A percentile compares a stretch with the other conserved stretches of the same genome.
These are phyloP conservation scores for Monopterus albus DNA, from an alignment of 2,113 vertebrate species.

Conservation along the genomic window DNA sequence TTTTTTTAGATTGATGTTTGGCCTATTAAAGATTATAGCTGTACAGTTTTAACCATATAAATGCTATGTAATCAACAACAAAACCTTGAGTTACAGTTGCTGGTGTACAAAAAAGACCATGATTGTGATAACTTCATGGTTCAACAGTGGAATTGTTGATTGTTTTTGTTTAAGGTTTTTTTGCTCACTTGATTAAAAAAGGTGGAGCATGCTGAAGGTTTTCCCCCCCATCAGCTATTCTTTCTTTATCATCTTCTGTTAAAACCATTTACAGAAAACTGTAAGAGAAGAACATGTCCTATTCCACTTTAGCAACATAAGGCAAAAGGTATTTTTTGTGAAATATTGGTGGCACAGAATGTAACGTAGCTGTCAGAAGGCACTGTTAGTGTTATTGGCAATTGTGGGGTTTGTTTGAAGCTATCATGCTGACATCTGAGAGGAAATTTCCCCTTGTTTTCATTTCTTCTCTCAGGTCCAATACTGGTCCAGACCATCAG, in stretches of 20 bases:
- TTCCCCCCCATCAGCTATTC: no score
- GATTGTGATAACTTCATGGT: background rate
- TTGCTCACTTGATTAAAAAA: no score
- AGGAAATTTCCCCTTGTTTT: background rate
- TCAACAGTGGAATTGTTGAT: no score
- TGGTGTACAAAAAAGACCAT: background rate
- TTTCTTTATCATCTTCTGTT: no score
- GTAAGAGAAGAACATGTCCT: no score
- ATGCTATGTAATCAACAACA: background rate
- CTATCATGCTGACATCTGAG: background rate
- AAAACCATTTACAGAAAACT: no score
- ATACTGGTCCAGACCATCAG: constrained; percentile 90
- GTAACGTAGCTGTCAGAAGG: background rate
- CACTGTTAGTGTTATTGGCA: background rate
- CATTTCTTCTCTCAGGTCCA: constrained; percentile 80
- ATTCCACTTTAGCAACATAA: no score
- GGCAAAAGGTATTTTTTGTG: no score
- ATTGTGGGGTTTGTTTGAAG: background rate
- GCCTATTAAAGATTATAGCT: background rate
- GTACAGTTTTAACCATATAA: background rate
- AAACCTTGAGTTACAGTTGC: background rate
- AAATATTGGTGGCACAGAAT: no score
- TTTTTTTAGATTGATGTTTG: no score
- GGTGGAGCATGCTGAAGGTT: no score
- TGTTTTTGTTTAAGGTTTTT: no score